A percentile compares a stretch with the other conserved stretches of the same genome.
Conservation (phyloP, 2,113 vertebrate genomes). For the Gallinago jamesoni region DNA sequence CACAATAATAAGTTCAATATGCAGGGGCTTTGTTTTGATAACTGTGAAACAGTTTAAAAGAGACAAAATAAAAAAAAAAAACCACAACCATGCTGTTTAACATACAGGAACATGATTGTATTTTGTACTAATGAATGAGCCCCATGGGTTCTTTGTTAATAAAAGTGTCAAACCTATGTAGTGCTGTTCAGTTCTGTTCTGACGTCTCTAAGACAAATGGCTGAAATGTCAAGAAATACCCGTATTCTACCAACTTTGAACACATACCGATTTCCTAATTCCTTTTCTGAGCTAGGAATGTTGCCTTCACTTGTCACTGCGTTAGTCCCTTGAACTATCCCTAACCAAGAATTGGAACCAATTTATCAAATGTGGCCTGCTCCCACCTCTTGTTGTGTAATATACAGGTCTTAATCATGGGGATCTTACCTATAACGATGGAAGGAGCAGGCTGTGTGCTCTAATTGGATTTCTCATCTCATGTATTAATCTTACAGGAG, state of each 20-base stretch:
- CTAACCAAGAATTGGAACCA: not conserved
- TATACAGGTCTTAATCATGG: not conserved
- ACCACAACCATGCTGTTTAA: slow-evolving; percentile 55
- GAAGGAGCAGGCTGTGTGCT: not conserved
- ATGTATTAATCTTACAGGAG: not conserved
- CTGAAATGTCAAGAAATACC: not conserved
- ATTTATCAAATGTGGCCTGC: not conserved
- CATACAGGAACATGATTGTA: slow-evolving; percentile 71
- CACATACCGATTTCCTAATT: not conserved
- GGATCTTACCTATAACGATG: not conserved
- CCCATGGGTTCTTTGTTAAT: slow-evolving; percentile 83
- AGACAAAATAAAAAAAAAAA: slow-evolving; percentile 61
- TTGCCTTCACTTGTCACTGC: not conserved
- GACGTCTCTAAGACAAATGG: not conserved
- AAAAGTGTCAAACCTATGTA: slow-evolving; percentile 58
- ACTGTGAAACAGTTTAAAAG: slow-evolving; percentile 72
- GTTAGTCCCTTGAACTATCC: not conserved
- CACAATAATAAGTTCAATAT: slow-evolving; percentile 71
- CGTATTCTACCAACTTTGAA: not conserved
- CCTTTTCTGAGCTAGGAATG: not conserved
- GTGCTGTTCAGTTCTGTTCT: not conserved
- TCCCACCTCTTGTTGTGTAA: not conserved
- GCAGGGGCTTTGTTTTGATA: slow-evolving; percentile 70
- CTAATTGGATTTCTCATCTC: not conserved
- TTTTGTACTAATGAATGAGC: slow-evolving; percentile 79